Base-by-base conservation (phyloP, 53 echinoderm and acorn worm genomes). In the Apostichopus leukothele region DNA sequence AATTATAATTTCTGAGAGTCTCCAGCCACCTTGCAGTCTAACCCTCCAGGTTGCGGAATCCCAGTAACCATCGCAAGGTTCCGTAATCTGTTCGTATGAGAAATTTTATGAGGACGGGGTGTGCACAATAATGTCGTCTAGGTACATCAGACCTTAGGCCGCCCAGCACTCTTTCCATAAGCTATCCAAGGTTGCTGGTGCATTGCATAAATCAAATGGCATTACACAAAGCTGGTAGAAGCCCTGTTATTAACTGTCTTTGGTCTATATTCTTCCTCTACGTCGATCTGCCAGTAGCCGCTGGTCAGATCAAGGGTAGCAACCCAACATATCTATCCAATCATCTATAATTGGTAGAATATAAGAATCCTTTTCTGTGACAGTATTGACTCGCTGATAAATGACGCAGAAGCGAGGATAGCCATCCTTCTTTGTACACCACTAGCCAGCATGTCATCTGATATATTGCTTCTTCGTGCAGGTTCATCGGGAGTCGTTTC, bases 271-370 rank as follows among this genome's bases (percentile, higher is more conserved):
- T 79, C 59, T 12, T 86, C 80, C 7, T 92, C 89, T 5, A 92
- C 52, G 25, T 90, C 59, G 0, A 89, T 86, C 79, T 92, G 90
- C 89, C 91, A 91, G 52, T 91, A 91, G 4, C 88, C 91, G n/a
- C 88, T 83, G 9, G 91, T 81, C 19, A 88, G 74, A 51, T 91
- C 91, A 0, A 88, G 61, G 63, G 88, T 91, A 4, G 91, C 78
- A 27, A 83, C 88, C 75, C 83, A 88, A 59, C 4, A 54, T 75
- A 54, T 88, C 76, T 53, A 88, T 12, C 11, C 75, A 66, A 52
- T 88, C 88, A 21, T 88, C 76, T 25, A 88, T 88, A 10, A 75
- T 18, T 10, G 88, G 88, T 18, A 88, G 75, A 11, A 75, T 75
- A 26, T 88, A 88, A 7, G 76, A 74, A 26, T 88, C 88, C 20